Evolutionary conservation across 2,113 vertebrate species (phyloP).

Genomic region (Bos indicus): DNA sequence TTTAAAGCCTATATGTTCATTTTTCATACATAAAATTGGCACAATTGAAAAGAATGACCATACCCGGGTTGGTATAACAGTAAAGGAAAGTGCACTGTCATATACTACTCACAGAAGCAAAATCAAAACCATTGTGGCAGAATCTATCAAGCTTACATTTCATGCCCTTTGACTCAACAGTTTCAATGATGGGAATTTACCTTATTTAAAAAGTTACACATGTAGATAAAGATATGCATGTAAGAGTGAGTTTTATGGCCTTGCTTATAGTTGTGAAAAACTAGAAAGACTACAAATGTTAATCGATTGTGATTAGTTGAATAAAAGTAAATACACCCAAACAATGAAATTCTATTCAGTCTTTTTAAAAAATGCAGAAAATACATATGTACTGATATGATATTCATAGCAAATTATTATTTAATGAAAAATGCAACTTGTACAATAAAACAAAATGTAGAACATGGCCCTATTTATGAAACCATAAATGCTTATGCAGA

Average conservation of each 20-base stretch:
- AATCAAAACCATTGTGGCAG: neutral
- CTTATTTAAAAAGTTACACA: neutral
- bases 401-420: neutral
- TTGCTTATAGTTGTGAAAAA: neutral
- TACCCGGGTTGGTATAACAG: neutral
- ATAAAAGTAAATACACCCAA: neutral
- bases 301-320: neutral
- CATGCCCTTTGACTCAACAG: neutral
- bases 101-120: neutral
- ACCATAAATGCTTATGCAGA: neutral
- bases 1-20: neutral
- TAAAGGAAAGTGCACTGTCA: neutral
- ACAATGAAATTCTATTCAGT: neutral
- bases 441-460: neutral
- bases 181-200: neutral
- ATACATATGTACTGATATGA: neutral
- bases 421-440: neutral
- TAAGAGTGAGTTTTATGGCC: neutral
- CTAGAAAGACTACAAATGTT: neutral
- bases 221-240: neutral
- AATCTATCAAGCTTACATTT: neutral
- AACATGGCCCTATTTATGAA: neutral
- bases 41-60: neutral
- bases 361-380: neutral
- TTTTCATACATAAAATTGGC: neutral